Evolutionary conservation across 92 coral and sea anemone species (phyloP).

Genomic region (Montipora capitata): DNA sequence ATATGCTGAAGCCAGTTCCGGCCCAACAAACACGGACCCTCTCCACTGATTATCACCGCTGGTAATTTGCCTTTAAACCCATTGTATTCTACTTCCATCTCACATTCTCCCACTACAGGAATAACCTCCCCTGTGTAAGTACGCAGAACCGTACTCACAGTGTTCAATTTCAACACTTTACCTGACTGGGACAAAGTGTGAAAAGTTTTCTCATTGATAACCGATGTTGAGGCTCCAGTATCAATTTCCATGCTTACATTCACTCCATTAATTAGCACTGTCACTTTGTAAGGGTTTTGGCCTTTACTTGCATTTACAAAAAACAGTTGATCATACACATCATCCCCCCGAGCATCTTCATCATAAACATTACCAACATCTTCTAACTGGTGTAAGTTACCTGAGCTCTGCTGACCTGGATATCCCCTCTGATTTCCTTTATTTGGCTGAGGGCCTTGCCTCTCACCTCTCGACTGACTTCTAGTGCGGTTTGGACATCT

Average conservation of each 20-base stretch:
- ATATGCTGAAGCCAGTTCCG: slow-evolving; percentile 26
- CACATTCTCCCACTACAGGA: slow-evolving; percentile 26
- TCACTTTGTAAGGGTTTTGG: slow-evolving; percentile 32
- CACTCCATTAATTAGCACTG: slow-evolving; percentile 35
- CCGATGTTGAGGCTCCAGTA: slow-evolving; percentile 62
- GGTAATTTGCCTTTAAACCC: slow-evolving; percentile 16
- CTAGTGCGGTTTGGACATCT: slow-evolving; percentile 9
- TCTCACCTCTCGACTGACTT: background rate
- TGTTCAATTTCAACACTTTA: background rate
- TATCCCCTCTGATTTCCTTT: background rate
- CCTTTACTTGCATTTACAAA: background rate
- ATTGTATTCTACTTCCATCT: slow-evolving; percentile 34
- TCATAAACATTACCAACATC: background rate
- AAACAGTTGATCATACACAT: slow-evolving; percentile 7
- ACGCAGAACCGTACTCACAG: slow-evolving; percentile 1
- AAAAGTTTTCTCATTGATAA: slow-evolving; percentile 23
- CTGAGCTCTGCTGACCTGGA: slow-evolving; percentile 7
- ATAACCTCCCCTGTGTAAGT: slow-evolving; percentile 52
- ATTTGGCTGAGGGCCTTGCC: background rate
- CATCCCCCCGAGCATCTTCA: background rate
- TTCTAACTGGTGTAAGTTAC: background rate
- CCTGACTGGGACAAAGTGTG: background rate
- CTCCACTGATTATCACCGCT: slow-evolving; percentile 30
- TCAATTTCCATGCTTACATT: slow-evolving; percentile 48
- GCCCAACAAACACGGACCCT: slow-evolving; percentile 41